These are phyloP conservation scores for Heliocidaris tuberculata DNA, from an alignment of 35 echinoderm and acorn worm genomes.

Conservation along the genomic window DNA sequence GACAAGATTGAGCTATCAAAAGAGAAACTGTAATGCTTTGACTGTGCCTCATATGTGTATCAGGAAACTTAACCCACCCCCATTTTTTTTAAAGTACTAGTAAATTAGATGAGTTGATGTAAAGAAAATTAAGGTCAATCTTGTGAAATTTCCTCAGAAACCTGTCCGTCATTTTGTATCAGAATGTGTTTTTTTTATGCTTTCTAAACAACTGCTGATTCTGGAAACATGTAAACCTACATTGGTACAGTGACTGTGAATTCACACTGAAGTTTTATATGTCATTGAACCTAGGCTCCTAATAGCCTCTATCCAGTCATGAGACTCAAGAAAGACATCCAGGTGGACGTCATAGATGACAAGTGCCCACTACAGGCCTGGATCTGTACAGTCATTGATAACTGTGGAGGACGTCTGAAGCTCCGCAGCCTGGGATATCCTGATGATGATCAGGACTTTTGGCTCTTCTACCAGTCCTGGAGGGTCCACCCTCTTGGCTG, in stretches of 20 bases:
- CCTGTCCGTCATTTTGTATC: no score
- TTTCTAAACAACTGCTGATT: not conserved
- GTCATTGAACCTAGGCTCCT: not conserved
- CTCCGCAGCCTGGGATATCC: slow-evolving; percentile 64
- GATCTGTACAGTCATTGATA: slow-evolving; percentile 85
- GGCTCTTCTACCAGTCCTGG: slow-evolving; percentile 75
- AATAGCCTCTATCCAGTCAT: slow-evolving; percentile 58
- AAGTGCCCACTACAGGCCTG: slow-evolving; percentile 74
- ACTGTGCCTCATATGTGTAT: no score
- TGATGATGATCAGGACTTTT: slow-evolving; percentile 77
- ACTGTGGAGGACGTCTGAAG: slow-evolving; percentile 80
- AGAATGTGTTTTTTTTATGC: no score
- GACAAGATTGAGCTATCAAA: not conserved
- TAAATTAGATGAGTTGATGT: no score
- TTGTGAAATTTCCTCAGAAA: no score
- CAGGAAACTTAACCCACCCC: no score
- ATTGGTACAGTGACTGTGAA: no score
- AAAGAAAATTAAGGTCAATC: no score
- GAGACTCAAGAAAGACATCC: slow-evolving; percentile 69
- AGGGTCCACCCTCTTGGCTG: slow-evolving; percentile 87
- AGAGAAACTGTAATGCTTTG: no score
- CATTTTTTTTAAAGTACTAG: no score
- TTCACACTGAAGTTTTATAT: not conserved
- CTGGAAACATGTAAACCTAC: no score
- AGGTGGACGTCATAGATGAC: slow-evolving; percentile 82